Percentiles rank a stretch among this genome's conserved stretches.
phyloP scores from a whole-genome alignment of 2,888 invertebrate species.

The Caenorhabditis sp. region DNA sequence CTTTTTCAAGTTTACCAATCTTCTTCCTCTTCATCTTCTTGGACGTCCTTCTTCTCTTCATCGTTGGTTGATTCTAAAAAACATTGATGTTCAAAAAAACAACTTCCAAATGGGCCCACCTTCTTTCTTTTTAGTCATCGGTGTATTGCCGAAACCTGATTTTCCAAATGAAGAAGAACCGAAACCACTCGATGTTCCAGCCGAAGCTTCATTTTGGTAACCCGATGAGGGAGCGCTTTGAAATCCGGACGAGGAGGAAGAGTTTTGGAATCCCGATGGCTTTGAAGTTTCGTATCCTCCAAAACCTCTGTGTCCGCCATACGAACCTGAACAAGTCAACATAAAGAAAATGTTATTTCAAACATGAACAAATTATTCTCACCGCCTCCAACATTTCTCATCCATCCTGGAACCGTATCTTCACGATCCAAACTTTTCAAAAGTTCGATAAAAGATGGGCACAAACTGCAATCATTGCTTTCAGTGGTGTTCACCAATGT shows the following conservation, averaged over 20 bases:
- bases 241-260: no score
- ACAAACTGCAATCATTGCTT: slow-evolving; percentile 12
- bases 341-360: no score
- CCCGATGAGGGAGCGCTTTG: no score
- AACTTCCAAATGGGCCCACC: neutral
- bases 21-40: neutral
- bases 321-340: neutral
- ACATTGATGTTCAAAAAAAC: neutral
- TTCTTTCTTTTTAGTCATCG: neutral
- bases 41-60: neutral
- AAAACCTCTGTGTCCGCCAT: neutral
- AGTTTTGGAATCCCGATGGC: no score
- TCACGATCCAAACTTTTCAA: neutral
- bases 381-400: neutral
- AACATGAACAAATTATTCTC: no score
- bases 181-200: neutral
- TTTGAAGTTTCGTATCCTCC: no score
- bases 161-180: neutral
- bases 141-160: neutral
- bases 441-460: slow-evolving; percentile 38
- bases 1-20: neutral
- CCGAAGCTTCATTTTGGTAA: no score
- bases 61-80: neutral
- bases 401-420: neutral
- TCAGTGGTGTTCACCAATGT: slow-evolving; percentile 40